These are phyloP conservation scores for Phoebastria nigripes DNA, from an alignment of 2,797 vertebrate species.

Conservation along the genomic window DNA sequence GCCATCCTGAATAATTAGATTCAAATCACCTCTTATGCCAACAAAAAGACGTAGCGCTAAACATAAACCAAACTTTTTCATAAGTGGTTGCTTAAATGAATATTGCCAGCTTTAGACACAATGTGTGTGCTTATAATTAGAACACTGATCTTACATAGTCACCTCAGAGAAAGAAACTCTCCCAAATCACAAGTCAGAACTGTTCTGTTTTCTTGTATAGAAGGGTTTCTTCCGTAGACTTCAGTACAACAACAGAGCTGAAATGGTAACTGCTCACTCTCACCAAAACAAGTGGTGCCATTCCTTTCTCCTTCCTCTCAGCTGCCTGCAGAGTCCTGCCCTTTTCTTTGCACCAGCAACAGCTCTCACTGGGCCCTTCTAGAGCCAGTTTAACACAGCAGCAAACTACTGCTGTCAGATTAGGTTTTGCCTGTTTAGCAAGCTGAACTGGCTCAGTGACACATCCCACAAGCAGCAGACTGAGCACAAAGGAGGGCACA, in stretches of 20 bases:
- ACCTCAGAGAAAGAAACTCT: neutral
- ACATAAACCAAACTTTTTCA: neutral
- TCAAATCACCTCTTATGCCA: neutral
- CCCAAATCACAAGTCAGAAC: neutral
- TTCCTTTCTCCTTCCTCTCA: neutral
- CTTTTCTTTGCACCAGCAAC: neutral
- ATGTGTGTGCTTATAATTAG: neutral
- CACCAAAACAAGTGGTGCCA: neutral
- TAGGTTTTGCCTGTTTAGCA: conserved; percentile 7
- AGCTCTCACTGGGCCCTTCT: neutral
- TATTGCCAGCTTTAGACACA: neutral
- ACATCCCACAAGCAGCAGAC: neutral
- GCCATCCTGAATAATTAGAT: neutral
- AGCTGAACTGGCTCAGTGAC: conserved; percentile 26
- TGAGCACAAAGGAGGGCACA: neutral
- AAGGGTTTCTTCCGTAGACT: neutral
- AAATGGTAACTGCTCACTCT: neutral
- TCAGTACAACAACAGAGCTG: neutral
- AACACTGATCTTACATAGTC: neutral
- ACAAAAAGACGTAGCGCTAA: neutral
- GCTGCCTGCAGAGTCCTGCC: neutral
- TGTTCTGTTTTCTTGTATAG: neutral
- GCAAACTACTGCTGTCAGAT: neutral
- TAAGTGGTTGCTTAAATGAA: neutral
- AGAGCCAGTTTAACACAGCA: neutral